phyloP scores from a whole-genome alignment of 2,797 vertebrate species.

The Phrynocephalus vlangalii region DNA sequence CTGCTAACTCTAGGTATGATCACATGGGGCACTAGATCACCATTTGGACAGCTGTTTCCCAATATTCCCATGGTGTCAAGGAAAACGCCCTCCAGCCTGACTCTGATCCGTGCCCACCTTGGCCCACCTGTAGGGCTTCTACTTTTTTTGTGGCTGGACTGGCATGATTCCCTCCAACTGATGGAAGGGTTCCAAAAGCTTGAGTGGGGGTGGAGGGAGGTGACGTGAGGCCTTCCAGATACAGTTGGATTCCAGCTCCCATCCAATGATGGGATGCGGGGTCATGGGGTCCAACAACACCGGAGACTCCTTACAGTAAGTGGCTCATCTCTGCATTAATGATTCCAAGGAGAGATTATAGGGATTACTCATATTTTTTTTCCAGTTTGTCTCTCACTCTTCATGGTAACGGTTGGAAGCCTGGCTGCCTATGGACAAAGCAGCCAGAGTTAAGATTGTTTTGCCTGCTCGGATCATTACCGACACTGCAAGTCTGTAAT shows the following conservation, averaged over 20 bases:
- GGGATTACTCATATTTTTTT: background rate
- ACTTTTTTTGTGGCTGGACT: too few relatives aligned
- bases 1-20: background rate
- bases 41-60: too few relatives aligned
- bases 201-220: background rate
- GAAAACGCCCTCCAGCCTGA: too few relatives aligned
- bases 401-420: background rate
- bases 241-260: background rate
- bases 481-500: background rate
- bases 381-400: background rate
- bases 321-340: background rate
- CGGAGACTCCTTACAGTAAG: background rate
- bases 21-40: background rate
- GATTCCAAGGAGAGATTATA: background rate
- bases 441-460: background rate
- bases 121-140: too few relatives aligned
- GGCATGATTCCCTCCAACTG: too few relatives aligned
- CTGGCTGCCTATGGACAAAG: too few relatives aligned
- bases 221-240: background rate
- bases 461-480: background rate
- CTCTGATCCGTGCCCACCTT: too few relatives aligned
- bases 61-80: too few relatives aligned
- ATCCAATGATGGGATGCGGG: background rate
- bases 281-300: background rate
- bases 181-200: background rate